Base-by-base conservation (phyloP, 1,140 invertebrate species). In the Drosophila sproati region DNA sequence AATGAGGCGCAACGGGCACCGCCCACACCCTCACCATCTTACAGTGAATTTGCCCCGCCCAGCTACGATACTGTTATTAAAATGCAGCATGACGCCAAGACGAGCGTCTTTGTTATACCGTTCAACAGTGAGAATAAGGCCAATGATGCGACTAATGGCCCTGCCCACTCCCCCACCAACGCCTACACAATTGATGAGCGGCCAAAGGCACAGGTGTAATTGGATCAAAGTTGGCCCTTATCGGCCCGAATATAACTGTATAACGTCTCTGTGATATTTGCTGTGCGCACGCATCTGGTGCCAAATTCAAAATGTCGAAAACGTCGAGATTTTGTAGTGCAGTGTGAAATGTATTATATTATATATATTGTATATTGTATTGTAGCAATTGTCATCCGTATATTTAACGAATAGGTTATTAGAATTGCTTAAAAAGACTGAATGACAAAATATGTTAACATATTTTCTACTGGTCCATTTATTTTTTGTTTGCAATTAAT, bases 41-140 rank as follows among this genome's bases (percentile, higher is more conserved):
- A 92, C 69, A 92, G 91, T 56, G 90, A 92, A 77, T 92, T 92
- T 32, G 91, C 91, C 7, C 91, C 91, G 37, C 91, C 91, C 31
- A 92, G 88, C 57, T 92, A 92, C 51, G 91, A 92, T 41, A 91
- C 88, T 12, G 91, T 92, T 0, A 88, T 92, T 50, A 92, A 92
- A 48, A 90, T 92, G 78, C 85, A 92, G 41, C 78, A 90, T 77
- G 85, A 74, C 48, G 82, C 80, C 56, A 92, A 90, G 66, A 75
- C 85, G 6, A 91, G 82, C 29, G 73, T 92, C 29, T 92, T 92
- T 69, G 88, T 92, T 12, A 91, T 92, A 88, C 91, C 91, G 6
- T 92, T 92, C 34, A 73, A 66, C 7, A 73, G 51, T 2, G 80
- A 61, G 37, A 73, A 50, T 8, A 91, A 81, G 50, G 43, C 51